Base-by-base conservation (phyloP, 2,797 vertebrate species). In the Hozukius guyotensis region DNA sequence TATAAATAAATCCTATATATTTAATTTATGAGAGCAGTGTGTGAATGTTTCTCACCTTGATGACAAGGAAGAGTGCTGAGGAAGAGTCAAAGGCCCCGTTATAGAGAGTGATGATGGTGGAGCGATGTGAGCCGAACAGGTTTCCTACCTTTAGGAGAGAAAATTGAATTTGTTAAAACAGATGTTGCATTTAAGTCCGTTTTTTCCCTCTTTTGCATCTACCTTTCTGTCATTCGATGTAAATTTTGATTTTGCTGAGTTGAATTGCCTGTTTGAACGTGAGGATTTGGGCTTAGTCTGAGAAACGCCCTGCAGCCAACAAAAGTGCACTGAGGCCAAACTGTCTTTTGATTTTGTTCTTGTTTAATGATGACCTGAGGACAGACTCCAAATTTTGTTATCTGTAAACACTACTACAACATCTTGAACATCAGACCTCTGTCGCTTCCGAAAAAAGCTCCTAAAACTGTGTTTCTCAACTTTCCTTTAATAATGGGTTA, bases 81-180 rank as follows among this genome's bases (percentile, higher is more conserved):
- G 98, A 99, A 4, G 98, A 99, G 88, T 98, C 98, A 0, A 97
- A 99, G 2, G 97, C 97, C 4, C 98, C 97, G 0, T 38, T 38
- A 14, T 38, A 38, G 36, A 38, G 36, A 38, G 36, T 6, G 8
- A 38, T 38, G 36, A 38, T 38, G 36, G 36, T 38, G 36, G 36
- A 38, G 13, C 36, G 36, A 38, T 2, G 36, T 38, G 36, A 38
- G 36, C 36, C 13, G 5, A 38, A 38, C 36, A 38, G 13, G 36
- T 38, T 38, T 38, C 36, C 13, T 38, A 38, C 6, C 36, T 38
- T 38, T 14, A 38, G 36, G 36, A 38, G 13, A 38, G 5, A 38
- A 0, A 38, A 38, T 14, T 6, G 6, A 38, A 38, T 14, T 38
- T 38, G 12, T 38, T 14, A 14, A 38, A 38, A 38, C 36, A 38